Conservation (phyloP, 2,888 invertebrate genomes). For the Ophraella communa region DNA sequence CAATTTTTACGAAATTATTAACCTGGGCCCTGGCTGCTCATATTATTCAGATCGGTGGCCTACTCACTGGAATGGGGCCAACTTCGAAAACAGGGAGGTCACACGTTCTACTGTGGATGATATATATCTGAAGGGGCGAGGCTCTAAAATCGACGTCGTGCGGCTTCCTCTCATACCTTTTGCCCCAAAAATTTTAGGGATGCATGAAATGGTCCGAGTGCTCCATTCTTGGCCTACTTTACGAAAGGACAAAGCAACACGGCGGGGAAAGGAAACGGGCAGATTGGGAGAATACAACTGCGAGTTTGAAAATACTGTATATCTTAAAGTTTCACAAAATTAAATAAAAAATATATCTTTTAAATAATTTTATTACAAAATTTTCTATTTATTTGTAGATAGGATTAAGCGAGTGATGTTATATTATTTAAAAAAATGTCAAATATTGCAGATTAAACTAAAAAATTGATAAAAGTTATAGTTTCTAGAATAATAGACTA, state of each 20-base stretch:
- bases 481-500: no score
- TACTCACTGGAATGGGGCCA: background rate
- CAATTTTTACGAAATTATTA: background rate
- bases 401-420: no score
- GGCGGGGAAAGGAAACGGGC: background rate
- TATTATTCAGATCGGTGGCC: background rate
- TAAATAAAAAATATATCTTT: no score
- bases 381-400: no score
- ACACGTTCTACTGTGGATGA: background rate
- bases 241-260: background rate
- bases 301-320: no score
- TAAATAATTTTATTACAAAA: no score
- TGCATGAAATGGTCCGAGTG: background rate
- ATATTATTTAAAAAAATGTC: no score
- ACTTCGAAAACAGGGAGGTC: background rate
- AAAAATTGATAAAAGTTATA: no score
- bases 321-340: no score
- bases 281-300: no score
- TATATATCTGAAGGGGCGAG: constrained; percentile 1
- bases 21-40: background rate
- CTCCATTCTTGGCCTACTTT: constrained; percentile 1
- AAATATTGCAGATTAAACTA: no score
- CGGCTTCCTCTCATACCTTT: background rate
- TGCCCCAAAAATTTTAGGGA: constrained; percentile 1
- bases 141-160: background rate